Evolutionary conservation across 2,113 vertebrate genomes (phyloP), one percentile per base, ranked within the genome.

Genomic region (Procapra przewalskii): DNA sequence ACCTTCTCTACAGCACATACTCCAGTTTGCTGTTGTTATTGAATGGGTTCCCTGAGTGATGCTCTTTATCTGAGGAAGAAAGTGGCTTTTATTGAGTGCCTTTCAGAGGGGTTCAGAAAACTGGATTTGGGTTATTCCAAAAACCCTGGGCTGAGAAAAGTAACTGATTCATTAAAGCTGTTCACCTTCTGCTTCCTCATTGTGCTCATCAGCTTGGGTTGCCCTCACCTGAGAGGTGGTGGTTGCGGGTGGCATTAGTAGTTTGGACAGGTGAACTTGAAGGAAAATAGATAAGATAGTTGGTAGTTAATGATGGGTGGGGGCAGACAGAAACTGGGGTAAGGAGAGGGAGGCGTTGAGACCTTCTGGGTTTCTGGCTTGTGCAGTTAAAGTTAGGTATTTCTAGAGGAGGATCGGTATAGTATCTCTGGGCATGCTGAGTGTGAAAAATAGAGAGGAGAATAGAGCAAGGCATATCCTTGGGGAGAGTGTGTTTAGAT

Each of bases 11-110:
- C 7, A 96, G 75, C 67, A 52, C 21, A 64, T 0, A 13, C 55
- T 87, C 43, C 54, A 81, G 29, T 48, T 91, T 92, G 77, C 45
- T 95, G 1, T 16, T 94, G 43, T 62, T 86, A 23, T 94, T 93
- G 57, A 92, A 48, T 88, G 75, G 59, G 23, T 25, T 88, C 3
- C 59, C 71, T 87, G 45, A 84, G 64, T 91, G 75, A 5, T n/a
- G 80, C 45, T 88, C n/a, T 88, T 88, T 23, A 77, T 95, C 40
- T 71, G 54, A 94, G 93, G 45, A 90, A 92, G 90, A 96, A 93
- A 88, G 48, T 97, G 71, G 33, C 33, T 90, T 88, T 97, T 85
- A 95, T 60, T 94, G 54, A 97, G 60, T 89, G 55, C 43, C n/a
- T 90, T 90, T 96, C 77, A 92, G 40, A 97, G 75, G 54, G 50